These are phyloP conservation scores for Nothocercus nigrocapillus DNA, from an alignment of 2,113 vertebrate species.

Conservation along the genomic window DNA sequence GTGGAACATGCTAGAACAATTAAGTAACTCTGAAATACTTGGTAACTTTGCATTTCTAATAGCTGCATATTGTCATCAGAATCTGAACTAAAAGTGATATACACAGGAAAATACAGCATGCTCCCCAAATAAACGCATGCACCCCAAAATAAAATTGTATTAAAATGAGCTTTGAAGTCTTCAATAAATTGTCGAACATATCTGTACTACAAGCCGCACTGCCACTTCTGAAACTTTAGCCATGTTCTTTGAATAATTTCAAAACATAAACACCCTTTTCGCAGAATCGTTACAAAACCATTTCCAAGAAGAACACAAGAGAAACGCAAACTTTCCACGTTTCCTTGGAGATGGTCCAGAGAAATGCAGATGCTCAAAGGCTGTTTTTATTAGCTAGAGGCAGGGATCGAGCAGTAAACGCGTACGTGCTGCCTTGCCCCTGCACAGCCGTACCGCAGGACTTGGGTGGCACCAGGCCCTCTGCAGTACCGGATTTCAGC, in stretches of 20 bases:
- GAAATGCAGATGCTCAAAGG: rapidly evolving
- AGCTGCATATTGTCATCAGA: neutral
- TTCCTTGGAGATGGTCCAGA: neutral
- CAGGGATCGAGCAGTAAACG: neutral
- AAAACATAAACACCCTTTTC: neutral
- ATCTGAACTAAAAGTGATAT: neutral
- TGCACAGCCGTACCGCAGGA: rapidly evolving
- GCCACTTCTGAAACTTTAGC: neutral
- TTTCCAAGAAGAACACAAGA: neutral
- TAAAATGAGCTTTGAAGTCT: neutral
- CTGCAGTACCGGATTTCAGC: rapidly evolving
- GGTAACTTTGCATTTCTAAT: neutral
- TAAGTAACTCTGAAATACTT: neutral
- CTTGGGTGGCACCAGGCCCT: rapidly evolving
- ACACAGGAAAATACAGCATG: neutral
- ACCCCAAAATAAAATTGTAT: neutral
- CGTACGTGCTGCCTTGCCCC: neutral
- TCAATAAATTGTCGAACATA: neutral
- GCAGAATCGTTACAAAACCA: neutral
- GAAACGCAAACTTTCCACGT: rapidly evolving
- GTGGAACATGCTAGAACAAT: neutral
- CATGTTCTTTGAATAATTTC: neutral
- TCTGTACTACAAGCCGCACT: neutral
- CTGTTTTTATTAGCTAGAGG: rapidly evolving
- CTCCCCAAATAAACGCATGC: neutral